Percentiles rank a stretch among this genome's conserved stretches.
These are phyloP conservation scores for Pelobates fuscus DNA, from an alignment of 2,113 vertebrate species.

Conservation along the genomic window DNA sequence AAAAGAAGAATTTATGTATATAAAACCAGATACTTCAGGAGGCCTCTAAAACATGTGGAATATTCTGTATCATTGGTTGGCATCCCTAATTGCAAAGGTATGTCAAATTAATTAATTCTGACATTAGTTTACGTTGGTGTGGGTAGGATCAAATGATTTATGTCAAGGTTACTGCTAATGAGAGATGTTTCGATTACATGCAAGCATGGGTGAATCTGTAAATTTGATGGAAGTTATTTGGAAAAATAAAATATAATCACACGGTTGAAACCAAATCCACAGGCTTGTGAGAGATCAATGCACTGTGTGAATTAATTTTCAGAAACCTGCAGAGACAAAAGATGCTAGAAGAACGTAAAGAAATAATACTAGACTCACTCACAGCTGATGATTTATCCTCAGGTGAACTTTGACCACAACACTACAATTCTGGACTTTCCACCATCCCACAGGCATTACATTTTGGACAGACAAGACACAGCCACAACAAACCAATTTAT, in stretches of 20 bases:
- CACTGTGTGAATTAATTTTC: slow-evolving; percentile 16
- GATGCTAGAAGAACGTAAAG: slow-evolving; percentile 49
- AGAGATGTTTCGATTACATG: neutral
- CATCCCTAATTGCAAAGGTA: neutral
- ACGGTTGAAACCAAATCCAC: slow-evolving; percentile 25
- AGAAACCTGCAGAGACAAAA: slow-evolving; percentile 24
- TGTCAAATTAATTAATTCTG: neutral
- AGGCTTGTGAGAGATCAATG: slow-evolving; percentile 8
- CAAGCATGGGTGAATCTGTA: neutral
- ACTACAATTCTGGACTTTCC: slow-evolving; percentile 63
- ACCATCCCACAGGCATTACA: slow-evolving; percentile 55
- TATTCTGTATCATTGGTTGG: slow-evolving; percentile 29
- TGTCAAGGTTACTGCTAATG: neutral
- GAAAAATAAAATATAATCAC: neutral
- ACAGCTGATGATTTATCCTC: slow-evolving; percentile 63
- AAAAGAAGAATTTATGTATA: slow-evolving; percentile 40
- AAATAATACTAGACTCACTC: slow-evolving; percentile 45
- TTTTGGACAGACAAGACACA: slow-evolving; percentile 56
- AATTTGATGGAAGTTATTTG: neutral
- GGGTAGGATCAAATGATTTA: neutral
- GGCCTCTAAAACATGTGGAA: slow-evolving; percentile 13
- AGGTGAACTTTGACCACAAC: slow-evolving; percentile 70
- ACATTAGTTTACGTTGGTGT: neutral
- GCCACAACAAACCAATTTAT: slow-evolving; percentile 67
- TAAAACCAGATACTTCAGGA: slow-evolving; percentile 37